phyloP scores from a whole-genome alignment of 2,113 vertebrate genomes.

The Corythornis vintsioides region DNA sequence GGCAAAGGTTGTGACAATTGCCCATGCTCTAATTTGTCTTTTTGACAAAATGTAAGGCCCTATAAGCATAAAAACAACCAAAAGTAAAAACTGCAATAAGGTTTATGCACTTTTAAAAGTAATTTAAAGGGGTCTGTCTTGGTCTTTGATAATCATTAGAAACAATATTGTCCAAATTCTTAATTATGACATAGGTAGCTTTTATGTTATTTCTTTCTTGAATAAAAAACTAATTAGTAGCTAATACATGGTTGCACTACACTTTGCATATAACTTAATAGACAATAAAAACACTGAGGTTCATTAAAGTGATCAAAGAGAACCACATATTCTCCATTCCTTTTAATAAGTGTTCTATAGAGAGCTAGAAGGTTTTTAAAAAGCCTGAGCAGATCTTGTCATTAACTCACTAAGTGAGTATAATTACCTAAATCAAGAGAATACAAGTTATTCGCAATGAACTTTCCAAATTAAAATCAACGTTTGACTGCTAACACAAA shows the following conservation, averaged over 20 bases:
- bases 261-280: constrained; percentile 61
- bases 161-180: constrained; percentile 38
- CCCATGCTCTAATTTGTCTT: not conserved
- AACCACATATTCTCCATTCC: constrained; percentile 26
- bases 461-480: constrained; percentile 69
- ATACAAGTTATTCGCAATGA: constrained; percentile 65
- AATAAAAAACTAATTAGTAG: constrained; percentile 66
- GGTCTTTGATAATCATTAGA: constrained; percentile 37
- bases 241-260: constrained; percentile 36
- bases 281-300: constrained; percentile 63
- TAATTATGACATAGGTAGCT: constrained; percentile 34
- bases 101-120: not conserved
- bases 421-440: constrained; percentile 69
- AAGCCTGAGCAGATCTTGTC: constrained; percentile 39
- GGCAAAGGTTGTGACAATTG: not conserved
- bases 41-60: not conserved
- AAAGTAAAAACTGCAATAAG: not conserved
- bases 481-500: constrained; percentile 51
- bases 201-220: constrained; percentile 45
- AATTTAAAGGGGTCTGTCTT: constrained; percentile 35
- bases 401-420: constrained; percentile 61
- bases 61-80: not conserved
- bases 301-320: constrained; percentile 72
- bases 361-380: constrained; percentile 58
- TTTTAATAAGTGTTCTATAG: constrained; percentile 64